phyloP scores from a whole-genome alignment of 2,888 invertebrate genomes.

The Cyclophora albipunctata region DNA sequence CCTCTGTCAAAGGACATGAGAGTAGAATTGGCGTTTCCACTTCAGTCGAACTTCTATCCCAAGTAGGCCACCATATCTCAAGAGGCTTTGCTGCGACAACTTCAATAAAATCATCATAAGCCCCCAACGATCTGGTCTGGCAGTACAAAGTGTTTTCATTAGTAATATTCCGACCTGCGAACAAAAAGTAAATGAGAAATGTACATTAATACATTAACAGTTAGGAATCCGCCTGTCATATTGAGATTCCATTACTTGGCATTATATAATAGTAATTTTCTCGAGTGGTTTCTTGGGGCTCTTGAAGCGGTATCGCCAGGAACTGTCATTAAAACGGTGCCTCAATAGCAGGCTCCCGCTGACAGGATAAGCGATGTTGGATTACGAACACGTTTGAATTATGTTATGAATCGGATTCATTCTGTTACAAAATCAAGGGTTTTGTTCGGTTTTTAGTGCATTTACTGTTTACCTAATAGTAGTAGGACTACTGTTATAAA shows the following conservation, averaged over 20 bases:
- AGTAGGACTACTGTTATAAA: too few relatives aligned
- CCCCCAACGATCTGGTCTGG: slow-evolving; percentile 61
- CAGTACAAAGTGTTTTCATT: slow-evolving; percentile 65
- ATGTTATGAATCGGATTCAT: slow-evolving; percentile 20
- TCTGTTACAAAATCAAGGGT: not conserved
- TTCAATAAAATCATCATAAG: slow-evolving; percentile 57
- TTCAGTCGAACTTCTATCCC: slow-evolving; percentile 61
- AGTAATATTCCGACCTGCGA: slow-evolving; percentile 55
- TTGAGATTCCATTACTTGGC: slow-evolving; percentile 19
- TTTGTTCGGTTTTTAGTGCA: too few relatives aligned
- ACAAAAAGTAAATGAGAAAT: slow-evolving; percentile 19
- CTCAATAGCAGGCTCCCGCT: slow-evolving; percentile 45
- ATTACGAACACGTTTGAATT: slow-evolving; percentile 24
- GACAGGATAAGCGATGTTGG: slow-evolving; percentile 39
- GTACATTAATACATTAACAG: slow-evolving; percentile 6
- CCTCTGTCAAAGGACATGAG: slow-evolving; percentile 77
- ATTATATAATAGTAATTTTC: slow-evolving; percentile 56
- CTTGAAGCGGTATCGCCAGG: slow-evolving; percentile 48
- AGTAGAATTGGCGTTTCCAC: slow-evolving; percentile 76
- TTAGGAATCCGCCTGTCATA: slow-evolving; percentile 16
- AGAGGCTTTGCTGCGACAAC: slow-evolving; percentile 74
- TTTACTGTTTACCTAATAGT: too few relatives aligned
- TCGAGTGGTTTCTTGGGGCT: slow-evolving; percentile 46
- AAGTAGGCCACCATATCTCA: slow-evolving; percentile 79
- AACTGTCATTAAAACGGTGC: slow-evolving; percentile 67